Base-by-base conservation (phyloP, 53 echinoderm and acorn worm genomes). In the Arbacia lixula region DNA sequence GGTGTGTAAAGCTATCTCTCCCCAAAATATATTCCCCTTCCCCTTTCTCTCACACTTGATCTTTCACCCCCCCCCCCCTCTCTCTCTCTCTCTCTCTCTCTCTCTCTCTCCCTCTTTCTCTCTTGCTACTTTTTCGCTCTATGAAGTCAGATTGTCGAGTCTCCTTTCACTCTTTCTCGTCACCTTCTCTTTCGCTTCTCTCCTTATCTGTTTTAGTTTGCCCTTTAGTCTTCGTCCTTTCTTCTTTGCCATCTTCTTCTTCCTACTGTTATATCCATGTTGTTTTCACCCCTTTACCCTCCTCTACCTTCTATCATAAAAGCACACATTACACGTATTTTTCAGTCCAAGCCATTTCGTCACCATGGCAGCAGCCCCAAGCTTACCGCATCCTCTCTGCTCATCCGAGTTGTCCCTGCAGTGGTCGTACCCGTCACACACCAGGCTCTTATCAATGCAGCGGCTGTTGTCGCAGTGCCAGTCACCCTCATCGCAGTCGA, bases 321-420 rank as follows among this genome's bases (percentile, higher is more conserved):
- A n/a, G n/a, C n/a, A n/a, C n/a, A n/a, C n/a, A n/a, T n/a, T n/a
- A n/a, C n/a, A n/a, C n/a, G n/a, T n/a, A n/a, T n/a, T n/a, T n/a
- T n/a, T n/a, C n/a, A n/a, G n/a, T n/a, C n/a, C n/a, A n/a, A n/a
- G n/a, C n/a, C n/a, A n/a, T n/a, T n/a, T n/a, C n/a, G n/a, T n/a
- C n/a, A n/a, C n/a, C n/a, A n/a, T n/a, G n/a, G n/a, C n/a, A n/a
- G n/a, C n/a, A n/a, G n/a, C n/a, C n/a, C n/a, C n/a, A n/a, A 20
- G 84, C 88, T 69, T 68, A 87, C 87, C 53, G 57, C 87, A 87
- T 42, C 68, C 83, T 14, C 50, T 43, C 40, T 85, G 85, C 35
- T 92, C 93, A 85, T 95, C 95, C 4, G 95, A 90, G 66, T 90
- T 83, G 55, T 95, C 95, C 20, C 87, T 88, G 32, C 95, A 95